A percentile compares a stretch with the other conserved stretches of the same genome.
Evolutionary conservation across 2,888 invertebrate genomes (phyloP).

Genomic region (Pimpla rufipes): DNA sequence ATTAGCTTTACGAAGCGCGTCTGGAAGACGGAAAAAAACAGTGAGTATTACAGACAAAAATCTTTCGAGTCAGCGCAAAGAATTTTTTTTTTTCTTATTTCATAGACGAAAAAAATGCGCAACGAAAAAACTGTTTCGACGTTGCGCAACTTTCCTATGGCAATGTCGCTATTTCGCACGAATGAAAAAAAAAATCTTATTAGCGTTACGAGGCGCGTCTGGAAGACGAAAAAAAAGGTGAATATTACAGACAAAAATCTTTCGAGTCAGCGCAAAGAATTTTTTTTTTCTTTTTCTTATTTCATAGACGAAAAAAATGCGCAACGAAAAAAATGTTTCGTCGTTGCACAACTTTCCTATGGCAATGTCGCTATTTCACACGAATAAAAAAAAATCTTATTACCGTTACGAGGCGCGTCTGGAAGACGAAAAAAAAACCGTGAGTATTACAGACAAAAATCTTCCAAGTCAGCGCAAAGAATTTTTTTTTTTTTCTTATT

Average conservation of each 20-base stretch:
- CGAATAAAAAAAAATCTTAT: slow-evolving; percentile 30
- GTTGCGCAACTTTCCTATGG: slow-evolving; percentile 40
- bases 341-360: slow-evolving; percentile 39
- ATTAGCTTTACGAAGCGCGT: too few relatives aligned
- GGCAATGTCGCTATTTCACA: slow-evolving; percentile 34
- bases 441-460: too few relatives aligned
- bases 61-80: too few relatives aligned
- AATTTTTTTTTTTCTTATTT: too few relatives aligned
- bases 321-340: neutral
- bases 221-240: slow-evolving; percentile 68
- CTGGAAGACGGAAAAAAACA: too few relatives aligned
- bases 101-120: neutral
- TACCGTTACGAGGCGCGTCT: too few relatives aligned
- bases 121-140: neutral
- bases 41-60: too few relatives aligned
- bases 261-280: neutral
- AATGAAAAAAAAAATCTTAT: slow-evolving; percentile 41
- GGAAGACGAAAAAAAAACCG: too few relatives aligned
- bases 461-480: too few relatives aligned
- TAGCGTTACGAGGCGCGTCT: slow-evolving; percentile 77
- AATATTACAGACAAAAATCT: slow-evolving; percentile 8
- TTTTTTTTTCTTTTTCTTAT: neutral
- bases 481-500: too few relatives aligned
- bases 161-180: slow-evolving; percentile 40
- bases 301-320: neutral